A percentile compares a stretch with the other conserved stretches of the same genome.
These are phyloP conservation scores for Hydrotaea cyrtoneurina DNA, from an alignment of 2,888 invertebrate species.

Conservation along the genomic window DNA sequence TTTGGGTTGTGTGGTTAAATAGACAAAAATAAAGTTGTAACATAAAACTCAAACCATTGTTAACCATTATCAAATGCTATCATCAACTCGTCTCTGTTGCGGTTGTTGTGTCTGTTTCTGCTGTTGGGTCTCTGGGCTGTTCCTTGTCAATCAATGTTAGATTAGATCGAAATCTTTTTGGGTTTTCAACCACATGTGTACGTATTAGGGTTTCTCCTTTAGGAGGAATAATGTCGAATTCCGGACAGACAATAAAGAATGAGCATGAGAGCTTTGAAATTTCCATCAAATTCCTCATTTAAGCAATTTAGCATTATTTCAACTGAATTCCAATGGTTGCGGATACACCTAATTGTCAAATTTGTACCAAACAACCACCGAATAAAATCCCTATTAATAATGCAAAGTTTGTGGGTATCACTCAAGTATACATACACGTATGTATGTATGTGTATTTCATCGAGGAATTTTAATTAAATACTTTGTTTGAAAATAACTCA, in stretches of 20 bases:
- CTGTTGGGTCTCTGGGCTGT: slow-evolving; percentile 22
- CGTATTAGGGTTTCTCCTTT: background rate
- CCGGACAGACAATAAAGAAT: too few relatives aligned
- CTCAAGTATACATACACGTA: too few relatives aligned
- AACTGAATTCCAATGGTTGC: too few relatives aligned
- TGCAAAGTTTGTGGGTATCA: too few relatives aligned
- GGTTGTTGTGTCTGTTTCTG: slow-evolving; percentile 19
- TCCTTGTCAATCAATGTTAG: slow-evolving; percentile 36
- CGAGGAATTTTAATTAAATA: background rate
- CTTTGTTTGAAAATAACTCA: background rate
- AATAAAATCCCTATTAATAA: too few relatives aligned
- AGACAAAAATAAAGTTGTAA: slow-evolving; percentile 22
- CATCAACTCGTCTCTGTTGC: slow-evolving; percentile 21
- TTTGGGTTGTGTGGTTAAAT: slow-evolving; percentile 34
- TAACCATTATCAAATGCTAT: slow-evolving; percentile 16
- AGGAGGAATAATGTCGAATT: background rate
- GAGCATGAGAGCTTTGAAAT: too few relatives aligned
- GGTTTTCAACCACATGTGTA: background rate
- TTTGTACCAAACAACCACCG: background rate
- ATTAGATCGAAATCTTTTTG: slow-evolving; percentile 22
- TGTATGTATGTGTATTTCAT: background rate
- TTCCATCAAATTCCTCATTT: background rate
- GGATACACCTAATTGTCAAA: background rate
- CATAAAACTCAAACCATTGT: slow-evolving; percentile 5
- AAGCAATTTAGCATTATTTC: too few relatives aligned